Percentiles rank a stretch among this genome's conserved stretches.
Conservation (phyloP, 2,113 vertebrate genomes). For the Syngnathus scovelli region DNA sequence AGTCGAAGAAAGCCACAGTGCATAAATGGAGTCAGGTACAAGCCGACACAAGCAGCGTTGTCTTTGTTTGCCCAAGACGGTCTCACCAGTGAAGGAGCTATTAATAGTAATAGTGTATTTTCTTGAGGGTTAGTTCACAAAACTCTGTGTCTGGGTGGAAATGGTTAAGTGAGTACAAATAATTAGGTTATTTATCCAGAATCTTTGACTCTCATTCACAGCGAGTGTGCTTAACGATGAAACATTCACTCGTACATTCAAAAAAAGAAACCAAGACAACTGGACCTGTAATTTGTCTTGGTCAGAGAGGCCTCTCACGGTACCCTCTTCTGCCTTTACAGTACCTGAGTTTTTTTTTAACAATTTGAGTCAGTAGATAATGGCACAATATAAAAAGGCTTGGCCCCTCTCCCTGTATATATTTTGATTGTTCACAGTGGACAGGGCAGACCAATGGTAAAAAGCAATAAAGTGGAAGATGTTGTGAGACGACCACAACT, state of each 20-base stretch:
- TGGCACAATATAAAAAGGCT: not conserved
- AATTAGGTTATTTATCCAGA: constrained; percentile 2
- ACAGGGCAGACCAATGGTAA: constrained; percentile 42
- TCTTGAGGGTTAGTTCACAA: constrained; percentile 20
- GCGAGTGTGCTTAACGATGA: constrained; percentile 33
- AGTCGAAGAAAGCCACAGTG: constrained; percentile 59
- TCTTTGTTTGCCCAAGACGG: constrained; percentile 50
- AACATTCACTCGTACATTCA: constrained; percentile 69
- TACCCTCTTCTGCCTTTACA: constrained; percentile 54
- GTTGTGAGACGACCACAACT: not conserved
- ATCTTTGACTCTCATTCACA: constrained; percentile 25
- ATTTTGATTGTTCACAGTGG: constrained; percentile 8
- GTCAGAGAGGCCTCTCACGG: constrained; percentile 40
- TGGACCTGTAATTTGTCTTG: constrained; percentile 40
- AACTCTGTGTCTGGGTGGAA: constrained; percentile 24
- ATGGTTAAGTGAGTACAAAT: constrained; percentile 23
- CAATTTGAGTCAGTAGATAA: constrained; percentile 19
- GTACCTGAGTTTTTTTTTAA: constrained; percentile 63
- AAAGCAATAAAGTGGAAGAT: constrained; percentile 10
- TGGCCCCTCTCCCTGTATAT: constrained; percentile 27
- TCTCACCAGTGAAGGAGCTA: constrained; percentile 53
- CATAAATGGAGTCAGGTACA: constrained; percentile 46
- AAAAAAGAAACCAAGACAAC: constrained; percentile 51
- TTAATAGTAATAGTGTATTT: constrained; percentile 10
- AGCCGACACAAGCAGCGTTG: constrained; percentile 14